Evolutionary conservation across 2,113 vertebrate species (phyloP), one percentile per base, ranked within the genome.

Genomic region (Salvelinus fontinalis): DNA sequence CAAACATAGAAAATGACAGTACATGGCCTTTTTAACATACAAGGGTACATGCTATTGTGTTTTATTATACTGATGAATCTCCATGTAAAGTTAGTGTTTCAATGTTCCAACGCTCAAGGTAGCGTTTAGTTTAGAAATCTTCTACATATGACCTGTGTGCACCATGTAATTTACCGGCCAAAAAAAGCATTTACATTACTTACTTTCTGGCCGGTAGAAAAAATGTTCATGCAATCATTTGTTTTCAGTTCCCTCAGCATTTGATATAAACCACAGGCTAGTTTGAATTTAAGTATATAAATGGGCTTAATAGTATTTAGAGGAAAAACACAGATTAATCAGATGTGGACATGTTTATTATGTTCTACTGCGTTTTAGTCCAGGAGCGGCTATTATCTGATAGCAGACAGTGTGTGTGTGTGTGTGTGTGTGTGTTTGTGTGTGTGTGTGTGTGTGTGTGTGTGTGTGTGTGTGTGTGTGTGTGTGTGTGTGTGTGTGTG

Each of bases 311-410:
- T 68, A 48, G 73, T 49, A 48, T 79, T 78, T 29, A 71, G 34
- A 70, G 72, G 8, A 64, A 44, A 69, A 64, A 29, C 34, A 68
- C 22, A 22, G 60, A 80, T 71, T 60, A 49, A 78, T 81, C 74
- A 54, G 6, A 68, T 16, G 29, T 20, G n/a, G 22, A 49, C 11
- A 49, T 68, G 66, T 75, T 66, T 74, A 81, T 85, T 81, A 73
- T 59, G 20, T 81, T 73, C 9, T 82, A 73, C 48, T 79, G 57
- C 78, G 22, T 24, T 75, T 70, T 59, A 39, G 85, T 84, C 62
- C 79, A 81, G 75, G 71, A 73, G 80, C 49, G 34, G 71, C 71
- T 70, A 76, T 85, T 78, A 85, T 81, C 83, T 88, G 82, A 88
- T 89, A 89, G 81, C 57, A 67, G 16, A 59, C 51, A 54, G 67